Evolutionary conservation across 1,140 invertebrate genomes (phyloP), one percentile per base, ranked within the genome.

Genomic region (Agrilus planipennis): DNA sequence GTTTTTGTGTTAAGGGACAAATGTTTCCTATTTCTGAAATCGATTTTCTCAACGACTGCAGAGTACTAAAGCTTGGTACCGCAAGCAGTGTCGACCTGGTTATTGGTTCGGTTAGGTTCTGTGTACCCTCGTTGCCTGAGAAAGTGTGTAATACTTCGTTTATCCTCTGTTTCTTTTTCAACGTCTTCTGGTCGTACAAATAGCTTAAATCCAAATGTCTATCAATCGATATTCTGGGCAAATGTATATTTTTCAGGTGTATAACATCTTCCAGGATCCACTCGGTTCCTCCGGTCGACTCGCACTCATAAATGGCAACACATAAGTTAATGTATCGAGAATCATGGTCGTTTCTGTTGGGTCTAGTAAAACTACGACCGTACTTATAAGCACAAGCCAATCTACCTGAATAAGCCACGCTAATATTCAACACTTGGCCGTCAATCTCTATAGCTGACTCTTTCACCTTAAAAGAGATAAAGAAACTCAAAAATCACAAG

Each of bases 201-300:
- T 86, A 86, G 42, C 81, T 86, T 16, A 89, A 58, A 61, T 90
- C 86, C 14, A 89, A 69, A 60, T 84, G 79, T 22, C 50, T 77
- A 47, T 88, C 84, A 1, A 87, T 71, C 34, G 83, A 78, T 7
- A 87, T 84, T 32, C 84, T 62, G 0, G 87, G 86, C 39, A 91
- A 55, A 58, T 85, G 83, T 42, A 91, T 85, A 52, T 91, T 91
- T 57, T 85, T 81, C 42, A 94, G 63, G 50, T 89, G 83, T 49
- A 93, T 90, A 1, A 87, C 93, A 54, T 99, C 95, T 63, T 99
- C 95, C n/a, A 94, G 64, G n/a, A 93, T 76, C 95, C 95, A 99
- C 60, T 98, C 93, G n/a, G 77, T 79, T 43, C 87, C 94, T 41
- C 95, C 95, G 18, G 91, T 95, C 46, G 91, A 95, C 70, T 99